Evolutionary conservation across 2,888 invertebrate genomes (phyloP), one percentile per base, ranked within the genome.

Genomic region (Calephelis perditalis): DNA sequence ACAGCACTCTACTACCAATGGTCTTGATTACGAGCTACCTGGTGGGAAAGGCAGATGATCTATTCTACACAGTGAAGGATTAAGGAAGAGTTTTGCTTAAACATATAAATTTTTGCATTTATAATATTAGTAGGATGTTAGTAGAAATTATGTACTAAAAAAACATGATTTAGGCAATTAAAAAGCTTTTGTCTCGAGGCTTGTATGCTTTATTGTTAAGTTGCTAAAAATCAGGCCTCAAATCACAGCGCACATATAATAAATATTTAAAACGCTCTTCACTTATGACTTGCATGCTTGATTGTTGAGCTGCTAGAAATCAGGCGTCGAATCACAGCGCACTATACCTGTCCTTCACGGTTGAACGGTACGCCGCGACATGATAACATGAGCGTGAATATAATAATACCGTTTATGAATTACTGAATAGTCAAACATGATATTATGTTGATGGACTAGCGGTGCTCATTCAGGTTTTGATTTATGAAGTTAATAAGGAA

Each of bases 211-310:
- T 1, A 12, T 68, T 70, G 59, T 36, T 54, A 59, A 74, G 75
- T 77, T 76, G 79, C 81, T 83, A 77, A 78, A 82, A 80, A 79
- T 80, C 80, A 81, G 80, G 80, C 85, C 76, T 86, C 86, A 82
- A 86, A 84, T 84, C 79, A 74, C 73, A 68, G 73, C 73, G 73
- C 63, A 64, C 69, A 43, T 8, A 40, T 3, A 40, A 40, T 6
- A 8, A 7, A 1, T 8, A 40, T 40, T 40, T 1, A 40, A 40
- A 40, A 9, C 71, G 69, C 69, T 62, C 2, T 0, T 10, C 62
- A 57, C 71, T 66, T 55, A 46, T 72, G 1, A 57, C 71, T 78
- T 73, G 65, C 6, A 10, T 10, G 15, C 26, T 9, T 10, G 1
- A 15, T 68, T 70, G 60, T 36, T 54, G 60, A 74, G 75, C 78